phyloP scores from a whole-genome alignment of 2,888 invertebrate genomes.

The Calliopum simillimum region DNA sequence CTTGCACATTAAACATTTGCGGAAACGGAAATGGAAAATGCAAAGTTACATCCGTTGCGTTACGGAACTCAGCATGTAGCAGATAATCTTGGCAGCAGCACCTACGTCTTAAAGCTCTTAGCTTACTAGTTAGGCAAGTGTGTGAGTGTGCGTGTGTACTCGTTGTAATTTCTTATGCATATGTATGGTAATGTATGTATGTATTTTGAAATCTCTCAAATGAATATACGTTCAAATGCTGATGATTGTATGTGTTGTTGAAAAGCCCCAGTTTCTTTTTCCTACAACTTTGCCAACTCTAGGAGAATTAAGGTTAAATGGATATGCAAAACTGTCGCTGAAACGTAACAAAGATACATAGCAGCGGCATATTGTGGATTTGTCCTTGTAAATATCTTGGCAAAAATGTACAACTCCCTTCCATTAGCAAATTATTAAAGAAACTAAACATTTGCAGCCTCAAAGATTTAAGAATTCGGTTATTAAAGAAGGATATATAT shows the following conservation, averaged over 20 bases:
- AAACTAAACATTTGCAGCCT: too few species aligned
- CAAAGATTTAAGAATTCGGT: too few species aligned
- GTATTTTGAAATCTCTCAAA: too few species aligned
- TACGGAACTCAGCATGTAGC: constrained; percentile 14
- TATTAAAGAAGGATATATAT: too few species aligned
- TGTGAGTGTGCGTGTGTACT: not conserved
- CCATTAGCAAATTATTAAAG: too few species aligned
- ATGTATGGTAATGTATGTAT: too few species aligned
- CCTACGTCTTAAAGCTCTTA: constrained; percentile 10
- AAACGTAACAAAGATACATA: constrained; percentile 28
- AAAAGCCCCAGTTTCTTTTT: too few species aligned
- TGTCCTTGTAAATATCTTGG: too few species aligned
- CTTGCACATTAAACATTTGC: not conserved
- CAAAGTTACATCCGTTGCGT: constrained; percentile 31
- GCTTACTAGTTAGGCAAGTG: not conserved
- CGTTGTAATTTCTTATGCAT: not conserved
- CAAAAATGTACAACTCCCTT: too few species aligned
- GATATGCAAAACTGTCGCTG: constrained; percentile 27
- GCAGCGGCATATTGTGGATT: not conserved
- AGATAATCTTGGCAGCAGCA: constrained; percentile 36
- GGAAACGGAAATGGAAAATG: constrained; percentile 36
- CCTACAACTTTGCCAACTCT: not conserved
- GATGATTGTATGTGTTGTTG: too few species aligned
- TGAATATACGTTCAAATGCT: too few species aligned
- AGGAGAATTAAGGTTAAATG: constrained; percentile 34